Conservation (phyloP, 1,140 invertebrate genomes). For the Drosophila mauritiana region DNA sequence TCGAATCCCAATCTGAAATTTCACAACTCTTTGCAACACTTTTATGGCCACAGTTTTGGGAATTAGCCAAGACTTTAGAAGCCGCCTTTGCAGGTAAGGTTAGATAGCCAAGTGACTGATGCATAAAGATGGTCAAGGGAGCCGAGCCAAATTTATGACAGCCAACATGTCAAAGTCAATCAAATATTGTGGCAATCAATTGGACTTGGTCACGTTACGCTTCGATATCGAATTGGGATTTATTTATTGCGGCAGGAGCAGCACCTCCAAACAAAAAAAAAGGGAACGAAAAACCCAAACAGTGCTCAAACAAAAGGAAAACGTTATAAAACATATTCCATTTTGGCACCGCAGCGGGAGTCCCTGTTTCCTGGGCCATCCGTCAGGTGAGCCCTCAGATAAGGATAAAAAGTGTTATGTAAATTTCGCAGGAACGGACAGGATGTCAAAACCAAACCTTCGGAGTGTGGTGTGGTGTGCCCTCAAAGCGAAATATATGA, state of each 20-base stretch:
- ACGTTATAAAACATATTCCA: conserved; percentile 77
- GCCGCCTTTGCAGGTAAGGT: conserved; percentile 23
- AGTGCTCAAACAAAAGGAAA: conserved; percentile 19
- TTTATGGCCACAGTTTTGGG: conserved; percentile 38
- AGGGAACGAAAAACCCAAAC: not conserved
- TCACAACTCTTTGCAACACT: conserved; percentile 22
- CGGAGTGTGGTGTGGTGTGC: conserved; percentile 17
- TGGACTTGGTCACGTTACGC: conserved; percentile 74
- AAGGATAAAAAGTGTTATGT: conserved; percentile 81
- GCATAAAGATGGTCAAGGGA: conserved; percentile 24
- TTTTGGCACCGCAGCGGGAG: conserved; percentile 73
- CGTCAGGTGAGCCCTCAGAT: conserved; percentile 71
- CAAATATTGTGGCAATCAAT: conserved; percentile 84
- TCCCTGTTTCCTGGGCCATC: conserved; percentile 21
- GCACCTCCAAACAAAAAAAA: conserved; percentile 6
- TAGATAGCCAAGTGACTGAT: conserved; percentile 11
- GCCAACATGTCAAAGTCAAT: conserved; percentile 84
- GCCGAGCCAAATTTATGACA: conserved; percentile 71
- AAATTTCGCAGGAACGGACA: conserved; percentile 74
- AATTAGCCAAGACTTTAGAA: conserved; percentile 30
- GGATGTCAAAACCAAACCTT: conserved; percentile 44
- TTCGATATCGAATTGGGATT: conserved; percentile 60
- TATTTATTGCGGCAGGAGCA: conserved; percentile 73
- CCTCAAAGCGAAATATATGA: conserved; percentile 68
- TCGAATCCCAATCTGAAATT: conserved; percentile 6